Evolutionary conservation across 1,140 invertebrate species (phyloP), one percentile per base, ranked within the genome.

Genomic region (Gryllus bimaculatus): DNA sequence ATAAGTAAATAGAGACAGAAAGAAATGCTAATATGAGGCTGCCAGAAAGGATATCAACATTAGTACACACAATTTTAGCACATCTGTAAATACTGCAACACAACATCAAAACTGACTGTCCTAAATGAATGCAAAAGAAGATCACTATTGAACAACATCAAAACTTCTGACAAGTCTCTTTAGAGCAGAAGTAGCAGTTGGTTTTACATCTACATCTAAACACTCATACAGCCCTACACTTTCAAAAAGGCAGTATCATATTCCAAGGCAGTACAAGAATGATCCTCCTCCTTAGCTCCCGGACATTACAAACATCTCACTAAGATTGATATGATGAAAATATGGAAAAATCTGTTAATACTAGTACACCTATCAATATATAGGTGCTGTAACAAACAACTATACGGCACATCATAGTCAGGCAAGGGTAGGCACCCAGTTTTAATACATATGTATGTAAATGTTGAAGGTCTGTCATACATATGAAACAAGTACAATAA

Each of bases 181-280:
- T 66, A 66, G 10, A 18, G 54, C 54, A 39, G 26, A 39, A 39
- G 26, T 7, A 66, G 54, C 54, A 66, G 54, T 66, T 13, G 10
- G 10, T 66, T 66, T 66, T 13, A 66, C 54, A 66, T 18, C 54
- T 66, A 66, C 18, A 10, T 66, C 54, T 66, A 66, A 18, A 66
- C 54, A 66, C 18, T 66, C 54, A 66, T 66, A 13, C 54, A 48
- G 47, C 76, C 48, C 76, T 77, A 77, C 76, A 77, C 47, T 77
- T 77, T 77, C 48, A 48, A 77, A 77, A 77, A 77, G 76, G 76
- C 76, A 77, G 76, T 48, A 54, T 77, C 76, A 77, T 77, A 48
- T 77, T 77, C 76, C 76, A 77, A 77, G 76, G 76, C 76, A 77
- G 76, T 77, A 48, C 48, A 77, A 77, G 48, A 77, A 20, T 77